Percentiles rank a stretch among this genome's conserved stretches.
These are phyloP conservation scores for Eudyptes chrysolophus DNA, from an alignment of 2,113 vertebrate genomes.

Conservation along the genomic window DNA sequence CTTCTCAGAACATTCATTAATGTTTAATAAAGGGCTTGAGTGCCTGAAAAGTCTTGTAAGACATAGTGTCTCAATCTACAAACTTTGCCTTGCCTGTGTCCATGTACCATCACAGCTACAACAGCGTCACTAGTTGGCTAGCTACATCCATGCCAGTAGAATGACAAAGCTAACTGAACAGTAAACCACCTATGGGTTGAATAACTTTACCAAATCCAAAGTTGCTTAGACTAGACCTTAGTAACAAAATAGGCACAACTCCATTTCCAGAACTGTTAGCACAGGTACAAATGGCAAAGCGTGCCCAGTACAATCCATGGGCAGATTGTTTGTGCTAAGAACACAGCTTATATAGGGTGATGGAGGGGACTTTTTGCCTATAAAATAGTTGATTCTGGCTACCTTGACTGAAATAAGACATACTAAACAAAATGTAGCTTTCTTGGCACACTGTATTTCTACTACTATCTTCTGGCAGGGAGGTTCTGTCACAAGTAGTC, in stretches of 20 bases:
- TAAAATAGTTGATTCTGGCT: not conserved
- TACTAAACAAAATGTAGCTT: not conserved
- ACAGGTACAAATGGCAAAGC: not conserved
- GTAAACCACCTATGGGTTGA: not conserved
- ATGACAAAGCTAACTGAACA: not conserved
- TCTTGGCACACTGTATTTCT: not conserved
- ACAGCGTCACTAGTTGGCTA: not conserved
- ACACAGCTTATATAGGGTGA: not conserved
- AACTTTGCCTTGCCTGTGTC: not conserved
- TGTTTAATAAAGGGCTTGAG: not conserved
- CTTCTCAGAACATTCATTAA: not conserved
- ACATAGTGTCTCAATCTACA: not conserved
- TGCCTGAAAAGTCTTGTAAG: not conserved
- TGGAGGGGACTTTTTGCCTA: not conserved
- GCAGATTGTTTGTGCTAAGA: fast-evolving
- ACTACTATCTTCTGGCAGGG: not conserved
- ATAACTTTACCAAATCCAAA: not conserved
- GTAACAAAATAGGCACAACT: not conserved
- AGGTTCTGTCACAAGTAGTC: not conserved
- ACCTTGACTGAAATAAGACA: not conserved
- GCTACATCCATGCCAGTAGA: not conserved
- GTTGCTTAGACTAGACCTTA: not conserved
- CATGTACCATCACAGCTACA: not conserved
- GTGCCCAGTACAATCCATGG: not conserved
- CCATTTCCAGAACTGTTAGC: not conserved